Percentiles rank a stretch among this genome's conserved stretches.
phyloP scores from a whole-genome alignment of 2,113 vertebrate genomes.

The Eretmochelys imbricata region DNA sequence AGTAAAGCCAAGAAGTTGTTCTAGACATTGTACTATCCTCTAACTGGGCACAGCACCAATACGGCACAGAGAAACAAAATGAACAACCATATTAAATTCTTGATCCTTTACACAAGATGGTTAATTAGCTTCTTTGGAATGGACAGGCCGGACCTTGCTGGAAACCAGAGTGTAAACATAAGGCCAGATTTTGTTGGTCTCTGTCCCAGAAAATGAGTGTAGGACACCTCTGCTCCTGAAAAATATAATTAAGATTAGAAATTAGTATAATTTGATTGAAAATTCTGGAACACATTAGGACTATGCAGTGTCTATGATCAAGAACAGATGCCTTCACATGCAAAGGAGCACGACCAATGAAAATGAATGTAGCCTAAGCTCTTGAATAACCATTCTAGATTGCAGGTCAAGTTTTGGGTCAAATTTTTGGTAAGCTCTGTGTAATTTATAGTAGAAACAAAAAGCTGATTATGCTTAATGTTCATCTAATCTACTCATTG shows the following conservation, averaged over 20 bases:
- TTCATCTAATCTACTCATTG: background rate
- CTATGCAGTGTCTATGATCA: background rate
- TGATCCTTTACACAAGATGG: constrained; percentile 28
- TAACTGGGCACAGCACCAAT: constrained; percentile 51
- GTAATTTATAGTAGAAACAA: background rate
- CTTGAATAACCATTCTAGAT: background rate
- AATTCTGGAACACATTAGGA: background rate
- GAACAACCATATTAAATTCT: background rate
- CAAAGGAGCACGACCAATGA: background rate
- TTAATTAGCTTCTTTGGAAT: constrained; percentile 74
- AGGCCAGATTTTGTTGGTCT: constrained; percentile 97
- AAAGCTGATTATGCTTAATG: background rate
- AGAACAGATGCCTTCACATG: background rate
- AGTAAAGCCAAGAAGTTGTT: constrained; percentile 9
- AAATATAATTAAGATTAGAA: constrained; percentile 12
- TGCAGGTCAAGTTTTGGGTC: background rate
- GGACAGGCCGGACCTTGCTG: constrained; percentile 83
- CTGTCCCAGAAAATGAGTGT: constrained; percentile 94
- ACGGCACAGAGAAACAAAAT: constrained; percentile 6
- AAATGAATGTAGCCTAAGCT: background rate
- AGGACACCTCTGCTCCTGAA: constrained; percentile 91
- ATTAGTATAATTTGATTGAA: background rate
- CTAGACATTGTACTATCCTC: background rate
- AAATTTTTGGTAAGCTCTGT: background rate
- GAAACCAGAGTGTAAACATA: constrained; percentile 91